A percentile compares a stretch with the other conserved stretches of the same genome.
Evolutionary conservation across 2,113 vertebrate genomes (phyloP).

Genomic region (Euleptes europaea): DNA sequence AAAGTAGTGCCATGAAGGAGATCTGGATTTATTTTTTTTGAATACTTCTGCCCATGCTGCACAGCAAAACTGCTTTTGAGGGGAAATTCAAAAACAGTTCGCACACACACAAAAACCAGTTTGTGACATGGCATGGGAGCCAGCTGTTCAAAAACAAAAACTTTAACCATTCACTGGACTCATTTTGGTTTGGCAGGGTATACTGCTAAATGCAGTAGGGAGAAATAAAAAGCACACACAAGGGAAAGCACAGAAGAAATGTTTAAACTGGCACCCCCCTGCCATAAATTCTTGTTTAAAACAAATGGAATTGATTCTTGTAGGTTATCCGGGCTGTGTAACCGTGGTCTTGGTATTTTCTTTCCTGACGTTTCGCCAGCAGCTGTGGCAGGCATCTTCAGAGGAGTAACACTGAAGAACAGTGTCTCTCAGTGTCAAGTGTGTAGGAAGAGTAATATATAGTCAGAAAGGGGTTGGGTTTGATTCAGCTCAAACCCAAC

Average conservation of each 20-base stretch:
- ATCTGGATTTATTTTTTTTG: background rate
- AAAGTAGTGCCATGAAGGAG: background rate
- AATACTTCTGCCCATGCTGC: background rate
- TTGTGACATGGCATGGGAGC: background rate
- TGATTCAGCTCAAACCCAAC: no score
- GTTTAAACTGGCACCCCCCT: background rate
- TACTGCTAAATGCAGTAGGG: background rate
- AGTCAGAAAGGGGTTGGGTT: no score
- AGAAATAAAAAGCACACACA: background rate
- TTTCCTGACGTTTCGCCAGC: no score
- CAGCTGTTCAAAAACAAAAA: background rate
- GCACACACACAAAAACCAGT: no score
- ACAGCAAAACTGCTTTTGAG: background rate
- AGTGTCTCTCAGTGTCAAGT: no score
- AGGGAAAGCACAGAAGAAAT: background rate
- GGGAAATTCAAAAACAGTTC: background rate
- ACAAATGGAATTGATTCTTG: background rate
- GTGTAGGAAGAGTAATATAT: no score
- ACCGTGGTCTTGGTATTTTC: no score
- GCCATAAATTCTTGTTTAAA: background rate
- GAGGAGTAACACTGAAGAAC: no score
- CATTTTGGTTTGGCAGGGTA: background rate
- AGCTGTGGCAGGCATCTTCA: no score
- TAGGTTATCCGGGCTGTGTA: no score
- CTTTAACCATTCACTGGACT: background rate